These are phyloP conservation scores for Ciconia stormi DNA, from an alignment of 2,113 vertebrate genomes.

Conservation along the genomic window DNA sequence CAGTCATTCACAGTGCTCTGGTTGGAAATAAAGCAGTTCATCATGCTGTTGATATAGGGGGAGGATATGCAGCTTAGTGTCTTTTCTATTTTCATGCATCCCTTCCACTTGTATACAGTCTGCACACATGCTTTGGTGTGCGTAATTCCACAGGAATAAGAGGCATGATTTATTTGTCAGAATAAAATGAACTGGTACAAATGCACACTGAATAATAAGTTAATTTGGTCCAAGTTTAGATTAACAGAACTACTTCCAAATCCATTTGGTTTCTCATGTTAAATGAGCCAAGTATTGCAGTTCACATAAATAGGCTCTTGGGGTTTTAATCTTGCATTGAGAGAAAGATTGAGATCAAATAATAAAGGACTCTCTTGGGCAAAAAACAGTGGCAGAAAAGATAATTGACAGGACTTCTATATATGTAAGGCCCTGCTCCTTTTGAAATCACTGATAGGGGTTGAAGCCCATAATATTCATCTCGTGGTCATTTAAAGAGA, in stretches of 20 bases:
- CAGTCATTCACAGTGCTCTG: neutral
- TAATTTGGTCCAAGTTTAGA: neutral
- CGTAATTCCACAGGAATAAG: neutral
- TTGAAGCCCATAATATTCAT: neutral
- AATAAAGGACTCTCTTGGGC: neutral
- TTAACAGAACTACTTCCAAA: neutral
- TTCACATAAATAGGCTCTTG: neutral
- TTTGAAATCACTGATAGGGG: neutral
- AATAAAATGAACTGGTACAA: neutral
- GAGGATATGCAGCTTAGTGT: neutral
- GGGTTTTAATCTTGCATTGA: neutral
- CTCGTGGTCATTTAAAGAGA: conserved; percentile 10
- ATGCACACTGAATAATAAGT: neutral
- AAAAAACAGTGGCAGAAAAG: neutral
- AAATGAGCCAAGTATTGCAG: neutral
- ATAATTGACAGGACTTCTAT: neutral
- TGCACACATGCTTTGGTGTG: neutral
- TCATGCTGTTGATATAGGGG: neutral
- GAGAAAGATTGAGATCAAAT: neutral
- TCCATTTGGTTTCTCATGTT: neutral
- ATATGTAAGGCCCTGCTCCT: neutral
- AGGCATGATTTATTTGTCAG: neutral
- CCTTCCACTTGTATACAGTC: rapidly evolving
- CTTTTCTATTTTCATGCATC: neutral
- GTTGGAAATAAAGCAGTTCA: neutral